Conservation (phyloP, 1,140 invertebrate genomes). For the Contarinia nasturtii region DNA sequence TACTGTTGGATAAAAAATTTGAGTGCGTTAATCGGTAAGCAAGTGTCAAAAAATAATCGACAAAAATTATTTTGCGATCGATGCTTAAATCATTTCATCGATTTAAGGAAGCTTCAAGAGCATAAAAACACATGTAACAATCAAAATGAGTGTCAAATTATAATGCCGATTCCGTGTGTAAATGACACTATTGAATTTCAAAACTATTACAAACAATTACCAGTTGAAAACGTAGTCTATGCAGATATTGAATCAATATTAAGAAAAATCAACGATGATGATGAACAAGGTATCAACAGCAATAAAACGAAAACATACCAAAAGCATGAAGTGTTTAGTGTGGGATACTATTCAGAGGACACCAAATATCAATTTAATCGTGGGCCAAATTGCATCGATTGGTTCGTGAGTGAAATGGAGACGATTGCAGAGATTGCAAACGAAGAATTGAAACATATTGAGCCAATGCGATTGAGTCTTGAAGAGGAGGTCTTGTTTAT, state of each 20-base stretch:
- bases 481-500: conserved; percentile 5
- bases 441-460: conserved; percentile 7
- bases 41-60: conserved; percentile 10
- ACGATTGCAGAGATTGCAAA: conserved; percentile 5
- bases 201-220: conserved; percentile 11
- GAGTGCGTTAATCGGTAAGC: conserved; percentile 10
- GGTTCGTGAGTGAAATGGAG: conserved; percentile 10
- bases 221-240: conserved; percentile 15
- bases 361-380: conserved; percentile 10
- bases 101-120: conserved; percentile 7
- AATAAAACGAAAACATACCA: conserved; percentile 8
- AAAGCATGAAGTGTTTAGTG: conserved; percentile 15
- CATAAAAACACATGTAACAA: conserved; percentile 6
- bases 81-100: conserved; percentile 13
- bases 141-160: conserved; percentile 8
- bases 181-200: conserved; percentile 6
- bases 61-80: conserved; percentile 14
- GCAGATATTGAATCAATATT: conserved; percentile 19
- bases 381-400: conserved; percentile 11
- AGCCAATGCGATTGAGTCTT: conserved; percentile 7
- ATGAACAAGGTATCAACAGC: not conserved
- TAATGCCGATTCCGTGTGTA: conserved; percentile 5
- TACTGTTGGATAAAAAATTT: conserved; percentile 16
- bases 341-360: conserved; percentile 14
- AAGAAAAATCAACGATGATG: conserved; percentile 2